phyloP scores from a whole-genome alignment of 2,797 vertebrate species.

The Crenuchus spilurus region DNA sequence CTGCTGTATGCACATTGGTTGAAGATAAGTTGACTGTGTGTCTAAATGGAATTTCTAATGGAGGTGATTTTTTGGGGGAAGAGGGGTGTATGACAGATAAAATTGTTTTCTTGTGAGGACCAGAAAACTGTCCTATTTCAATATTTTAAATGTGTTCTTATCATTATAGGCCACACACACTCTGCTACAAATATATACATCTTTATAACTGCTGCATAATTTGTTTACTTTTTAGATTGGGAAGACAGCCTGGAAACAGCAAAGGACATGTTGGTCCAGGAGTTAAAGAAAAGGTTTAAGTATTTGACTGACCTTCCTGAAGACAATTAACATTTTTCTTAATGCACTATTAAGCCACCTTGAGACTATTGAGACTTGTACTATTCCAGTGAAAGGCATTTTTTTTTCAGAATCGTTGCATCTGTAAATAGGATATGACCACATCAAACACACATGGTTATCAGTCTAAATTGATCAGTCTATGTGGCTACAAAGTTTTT shows the following conservation, averaged over 20 bases:
- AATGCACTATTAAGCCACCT: background rate
- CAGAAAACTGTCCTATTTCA: too few relatives aligned
- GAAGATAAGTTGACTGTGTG: too few relatives aligned
- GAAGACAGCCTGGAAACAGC: slow-evolving; percentile 35
- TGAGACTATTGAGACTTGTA: background rate
- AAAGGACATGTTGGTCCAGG: slow-evolving; percentile 37
- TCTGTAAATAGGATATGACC: background rate
- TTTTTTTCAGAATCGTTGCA: background rate
- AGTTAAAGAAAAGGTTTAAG: slow-evolving; percentile 37
- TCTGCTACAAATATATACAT: background rate
- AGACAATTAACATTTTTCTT: background rate
- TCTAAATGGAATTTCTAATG: too few relatives aligned
- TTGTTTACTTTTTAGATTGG: slow-evolving; percentile 44
- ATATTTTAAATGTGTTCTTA: too few relatives aligned
- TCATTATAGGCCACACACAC: too few relatives aligned
- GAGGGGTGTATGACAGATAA: too few relatives aligned
- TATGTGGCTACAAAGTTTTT: too few relatives aligned
- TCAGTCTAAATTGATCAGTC: too few relatives aligned
- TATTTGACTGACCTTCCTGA: slow-evolving; percentile 24
- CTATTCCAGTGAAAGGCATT: background rate
- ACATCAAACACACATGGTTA: too few relatives aligned
- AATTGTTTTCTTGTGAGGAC: too few relatives aligned
- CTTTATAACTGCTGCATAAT: background rate
- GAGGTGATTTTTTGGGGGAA: too few relatives aligned
- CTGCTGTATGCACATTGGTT: too few relatives aligned